Evolutionary conservation across 2,113 vertebrate species (phyloP), one percentile per base, ranked within the genome.

Genomic region (Electrona antarctica): DNA sequence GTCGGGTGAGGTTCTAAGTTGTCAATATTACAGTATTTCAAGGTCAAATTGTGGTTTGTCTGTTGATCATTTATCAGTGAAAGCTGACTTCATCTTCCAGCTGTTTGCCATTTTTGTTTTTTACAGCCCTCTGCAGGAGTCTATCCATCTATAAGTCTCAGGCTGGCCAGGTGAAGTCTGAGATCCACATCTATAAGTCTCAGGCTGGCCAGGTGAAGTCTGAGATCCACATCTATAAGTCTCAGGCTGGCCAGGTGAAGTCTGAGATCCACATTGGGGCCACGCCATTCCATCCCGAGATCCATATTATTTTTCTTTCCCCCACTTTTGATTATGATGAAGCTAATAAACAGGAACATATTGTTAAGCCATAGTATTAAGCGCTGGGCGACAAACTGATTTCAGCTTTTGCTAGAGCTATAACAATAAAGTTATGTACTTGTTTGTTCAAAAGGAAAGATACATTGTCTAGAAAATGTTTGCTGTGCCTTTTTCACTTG

Each of bases 11-110:
- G 21, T 21, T 21, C 21, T 21, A 21, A 21, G 21, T 21, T 21
- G 21, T 21, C 21, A 21, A 21, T 21, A 21, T 21, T 21, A 21
- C 21, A 21, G 8, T 52, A 12, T 52, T 13, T 52, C n/a, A 12
- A 54, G 48, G 51, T 69, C 57, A 68, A 12, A 46, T 55, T 58
- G 15, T 48, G 54, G 33, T 71, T 55, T 55, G 73, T 76, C 51
- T 15, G 51, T 13, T 33, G 28, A 21, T 21, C 21, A 1, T 21
- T 21, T 21, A 21, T 21, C 21, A 21, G 21, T 21, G 21, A 21
- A 21, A 21, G 21, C 21, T 52, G n/a, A 9, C n/a, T 52, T 52
- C n/a, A 13, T 52, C 51, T 9, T 12, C 8, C n/a, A 52, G n/a
- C 21, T 21, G 21, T 21, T 21, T 21, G 21, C 21, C 21, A 21